Evolutionary conservation across 2,797 vertebrate genomes (phyloP).

Genomic region (Molossus alvarezi): DNA sequence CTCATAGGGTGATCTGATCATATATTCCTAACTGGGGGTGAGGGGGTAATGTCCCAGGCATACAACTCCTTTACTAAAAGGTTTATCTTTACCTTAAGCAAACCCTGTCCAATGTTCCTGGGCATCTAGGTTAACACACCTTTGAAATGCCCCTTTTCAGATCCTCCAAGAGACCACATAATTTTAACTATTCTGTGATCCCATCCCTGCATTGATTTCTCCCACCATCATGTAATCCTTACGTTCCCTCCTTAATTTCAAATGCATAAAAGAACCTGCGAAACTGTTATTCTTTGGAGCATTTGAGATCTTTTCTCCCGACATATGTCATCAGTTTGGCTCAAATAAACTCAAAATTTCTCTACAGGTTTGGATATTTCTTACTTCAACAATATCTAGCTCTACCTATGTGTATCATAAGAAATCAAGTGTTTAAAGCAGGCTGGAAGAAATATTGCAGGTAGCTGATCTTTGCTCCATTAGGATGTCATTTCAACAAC

Average conservation of each 20-base stretch:
- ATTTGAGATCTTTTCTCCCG: not conserved
- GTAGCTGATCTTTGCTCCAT: not conserved
- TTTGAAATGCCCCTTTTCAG: not conserved
- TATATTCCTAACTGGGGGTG: not conserved
- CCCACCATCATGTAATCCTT: not conserved
- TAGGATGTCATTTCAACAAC: not conserved
- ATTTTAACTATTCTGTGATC: not conserved
- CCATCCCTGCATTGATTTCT: not conserved
- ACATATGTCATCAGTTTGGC: not conserved
- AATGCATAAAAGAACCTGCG: not conserved
- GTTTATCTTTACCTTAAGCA: not conserved
- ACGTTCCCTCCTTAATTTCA: too few relatives aligned
- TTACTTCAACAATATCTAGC: not conserved
- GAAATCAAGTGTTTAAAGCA: slow-evolving; percentile 43
- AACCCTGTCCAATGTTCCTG: not conserved
- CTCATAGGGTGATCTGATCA: not conserved
- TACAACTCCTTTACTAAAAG: not conserved
- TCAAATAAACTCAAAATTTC: not conserved
- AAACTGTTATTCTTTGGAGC: not conserved
- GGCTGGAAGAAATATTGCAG: not conserved
- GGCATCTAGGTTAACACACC: not conserved
- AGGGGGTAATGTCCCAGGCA: not conserved
- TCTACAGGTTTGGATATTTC: not conserved
- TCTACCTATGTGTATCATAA: not conserved
- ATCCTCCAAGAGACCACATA: not conserved